phyloP scores from a whole-genome alignment of 2,113 vertebrate species.

The Bufo gargarizans region DNA sequence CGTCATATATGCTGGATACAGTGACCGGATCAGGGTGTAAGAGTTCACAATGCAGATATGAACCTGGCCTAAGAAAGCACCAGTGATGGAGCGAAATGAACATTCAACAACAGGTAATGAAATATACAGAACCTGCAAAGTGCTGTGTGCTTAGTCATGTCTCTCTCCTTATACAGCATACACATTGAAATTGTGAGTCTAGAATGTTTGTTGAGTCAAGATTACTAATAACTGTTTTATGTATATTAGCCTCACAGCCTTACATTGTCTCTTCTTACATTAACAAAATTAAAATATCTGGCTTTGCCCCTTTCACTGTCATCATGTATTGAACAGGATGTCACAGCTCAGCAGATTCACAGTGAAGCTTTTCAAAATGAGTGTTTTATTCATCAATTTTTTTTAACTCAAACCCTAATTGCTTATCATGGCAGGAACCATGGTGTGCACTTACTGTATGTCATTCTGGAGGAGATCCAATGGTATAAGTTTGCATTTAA shows the following conservation, averaged over 20 bases:
- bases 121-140: background rate
- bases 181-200: background rate
- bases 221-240: background rate
- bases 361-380: background rate
- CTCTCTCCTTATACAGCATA: background rate
- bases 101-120: background rate
- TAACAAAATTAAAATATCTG: background rate
- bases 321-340: background rate
- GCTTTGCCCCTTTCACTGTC: background rate
- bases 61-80: background rate
- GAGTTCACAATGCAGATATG: too few species aligned
- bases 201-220: background rate
- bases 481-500: background rate
- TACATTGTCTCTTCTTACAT: background rate
- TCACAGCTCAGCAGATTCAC: conserved; percentile 4
- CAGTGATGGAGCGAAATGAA: background rate
- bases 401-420: background rate
- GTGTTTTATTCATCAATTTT: background rate
- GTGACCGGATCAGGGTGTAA: too few species aligned
- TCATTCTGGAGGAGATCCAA: background rate
- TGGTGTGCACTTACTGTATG: background rate
- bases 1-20: too few species aligned
- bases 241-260: background rate
- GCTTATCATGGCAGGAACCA: background rate
- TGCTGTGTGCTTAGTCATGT: background rate